A percentile compares a stretch with the other conserved stretches of the same genome.
These are phyloP conservation scores for Heterohyrax brucei DNA, from an alignment of 2,797 vertebrate genomes.

Conservation along the genomic window DNA sequence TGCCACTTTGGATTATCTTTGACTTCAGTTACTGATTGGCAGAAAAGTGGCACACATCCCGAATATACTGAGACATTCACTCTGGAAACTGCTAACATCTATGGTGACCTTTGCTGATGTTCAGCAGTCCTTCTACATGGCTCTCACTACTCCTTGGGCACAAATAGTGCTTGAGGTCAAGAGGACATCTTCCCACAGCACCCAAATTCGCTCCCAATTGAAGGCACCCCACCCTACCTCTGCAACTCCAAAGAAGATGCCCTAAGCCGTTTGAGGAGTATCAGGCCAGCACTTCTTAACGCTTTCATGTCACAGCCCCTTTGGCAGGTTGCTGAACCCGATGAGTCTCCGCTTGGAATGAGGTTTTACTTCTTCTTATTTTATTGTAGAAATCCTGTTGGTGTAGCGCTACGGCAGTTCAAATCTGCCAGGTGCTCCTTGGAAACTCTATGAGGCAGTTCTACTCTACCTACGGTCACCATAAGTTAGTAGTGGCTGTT, in stretches of 20 bases:
- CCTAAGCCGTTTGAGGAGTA: not conserved
- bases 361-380: not conserved
- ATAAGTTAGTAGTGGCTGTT: no score
- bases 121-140: not conserved
- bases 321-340: constrained; percentile 22
- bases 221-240: not conserved
- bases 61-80: not conserved
- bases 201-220: not conserved
- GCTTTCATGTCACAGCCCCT: not conserved
- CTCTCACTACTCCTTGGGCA: not conserved
- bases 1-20: not conserved
- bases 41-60: not conserved
- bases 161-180: not conserved
- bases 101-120: not conserved
- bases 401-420: no score
- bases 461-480: no score
- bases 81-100: not conserved
- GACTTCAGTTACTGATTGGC: constrained; percentile 2
- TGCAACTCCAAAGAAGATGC: not conserved
- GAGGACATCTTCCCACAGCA: not conserved
- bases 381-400: no score
- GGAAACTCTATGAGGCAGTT: no score
- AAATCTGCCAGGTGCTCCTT: no score
- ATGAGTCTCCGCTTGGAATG: not conserved
- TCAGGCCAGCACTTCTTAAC: not conserved